These are phyloP conservation scores for Palythoa caribaeorum DNA, from an alignment of 92 coral and sea anemone genomes.

Conservation along the genomic window DNA sequence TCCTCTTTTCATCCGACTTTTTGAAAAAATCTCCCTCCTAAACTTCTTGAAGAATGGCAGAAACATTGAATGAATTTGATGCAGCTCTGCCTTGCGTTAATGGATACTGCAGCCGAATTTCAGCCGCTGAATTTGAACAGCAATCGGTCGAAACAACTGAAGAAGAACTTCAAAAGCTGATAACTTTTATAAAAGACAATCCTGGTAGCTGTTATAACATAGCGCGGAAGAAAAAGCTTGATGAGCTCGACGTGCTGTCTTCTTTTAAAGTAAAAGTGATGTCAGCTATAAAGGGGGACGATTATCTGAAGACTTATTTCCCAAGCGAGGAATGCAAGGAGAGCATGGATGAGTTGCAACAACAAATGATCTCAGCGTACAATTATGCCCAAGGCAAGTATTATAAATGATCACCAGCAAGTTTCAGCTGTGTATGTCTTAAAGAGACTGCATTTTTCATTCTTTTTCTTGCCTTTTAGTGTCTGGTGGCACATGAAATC, in stretches of 20 bases:
- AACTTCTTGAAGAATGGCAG: slow-evolving; percentile 40
- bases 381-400: slow-evolving; percentile 67
- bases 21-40: background rate
- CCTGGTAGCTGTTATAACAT: slow-evolving; percentile 50
- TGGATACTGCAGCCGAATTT: slow-evolving; percentile 53
- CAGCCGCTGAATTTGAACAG: slow-evolving; percentile 57
- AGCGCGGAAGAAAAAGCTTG: slow-evolving; percentile 61
- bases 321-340: slow-evolving; percentile 57
- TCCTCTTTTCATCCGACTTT: background rate
- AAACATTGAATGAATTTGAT: slow-evolving; percentile 61
- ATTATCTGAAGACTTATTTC: slow-evolving; percentile 57
- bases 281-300: slow-evolving; percentile 64
- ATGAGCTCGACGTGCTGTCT: slow-evolving; percentile 56
- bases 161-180: slow-evolving; percentile 60
- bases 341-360: slow-evolving; percentile 48
- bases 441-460: background rate
- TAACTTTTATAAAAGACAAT: slow-evolving; percentile 53
- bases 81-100: slow-evolving; percentile 59
- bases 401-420: no score
- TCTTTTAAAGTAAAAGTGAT: slow-evolving; percentile 63
- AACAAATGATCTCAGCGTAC: slow-evolving; percentile 51
- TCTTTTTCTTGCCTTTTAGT: background rate
- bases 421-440: no score
- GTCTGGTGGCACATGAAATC: no score
- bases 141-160: slow-evolving; percentile 68